A percentile compares a stretch with the other conserved stretches of the same genome.
phyloP scores from a whole-genome alignment of 2,113 vertebrate genomes.

The Poecile atricapillus region DNA sequence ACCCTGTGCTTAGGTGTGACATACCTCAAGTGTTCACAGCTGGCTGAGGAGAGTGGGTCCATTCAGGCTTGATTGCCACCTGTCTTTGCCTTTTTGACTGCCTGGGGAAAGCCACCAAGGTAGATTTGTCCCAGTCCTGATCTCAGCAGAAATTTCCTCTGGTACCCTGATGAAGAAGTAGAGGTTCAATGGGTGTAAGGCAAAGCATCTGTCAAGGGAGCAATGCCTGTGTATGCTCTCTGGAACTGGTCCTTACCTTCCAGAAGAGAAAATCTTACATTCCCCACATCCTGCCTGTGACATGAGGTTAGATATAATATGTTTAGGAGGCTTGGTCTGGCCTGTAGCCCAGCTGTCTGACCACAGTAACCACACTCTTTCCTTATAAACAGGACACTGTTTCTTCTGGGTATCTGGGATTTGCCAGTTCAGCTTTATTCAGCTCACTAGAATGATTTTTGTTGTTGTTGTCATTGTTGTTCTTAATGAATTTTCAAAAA shows the following conservation, averaged over 20 bases:
- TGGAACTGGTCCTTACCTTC: neutral
- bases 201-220: neutral
- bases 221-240: neutral
- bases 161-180: neutral
- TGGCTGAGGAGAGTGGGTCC: neutral
- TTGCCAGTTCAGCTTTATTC: slow-evolving; percentile 31
- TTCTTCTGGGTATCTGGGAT: slow-evolving; percentile 26
- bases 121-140: neutral
- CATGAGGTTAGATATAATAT: slow-evolving; percentile 34
- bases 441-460: neutral
- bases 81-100: neutral
- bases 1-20: neutral
- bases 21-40: neutral
- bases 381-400: slow-evolving; percentile 44
- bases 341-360: slow-evolving; percentile 12
- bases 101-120: neutral
- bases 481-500: neutral
- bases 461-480: neutral
- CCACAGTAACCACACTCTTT: slow-evolving; percentile 19
- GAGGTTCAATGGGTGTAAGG: neutral
- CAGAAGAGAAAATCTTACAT: neutral
- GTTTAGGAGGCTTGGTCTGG: slow-evolving; percentile 42
- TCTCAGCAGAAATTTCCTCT: neutral
- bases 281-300: slow-evolving; percentile 29
- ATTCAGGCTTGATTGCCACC: neutral